These are phyloP conservation scores for Manis javanica DNA, from an alignment of 2,797 vertebrate genomes.

Conservation along the genomic window DNA sequence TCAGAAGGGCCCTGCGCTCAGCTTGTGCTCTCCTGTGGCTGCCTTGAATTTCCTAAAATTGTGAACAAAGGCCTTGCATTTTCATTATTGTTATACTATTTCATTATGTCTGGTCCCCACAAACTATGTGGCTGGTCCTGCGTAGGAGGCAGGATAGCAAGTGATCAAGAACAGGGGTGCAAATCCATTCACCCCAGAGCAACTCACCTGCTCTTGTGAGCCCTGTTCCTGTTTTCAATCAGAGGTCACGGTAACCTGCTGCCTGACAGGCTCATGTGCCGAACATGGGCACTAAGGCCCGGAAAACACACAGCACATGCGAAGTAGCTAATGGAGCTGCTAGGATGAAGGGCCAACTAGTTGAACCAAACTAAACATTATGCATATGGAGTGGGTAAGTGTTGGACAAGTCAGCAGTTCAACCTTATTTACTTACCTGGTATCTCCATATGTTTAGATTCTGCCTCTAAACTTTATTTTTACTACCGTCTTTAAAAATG, in stretches of 20 bases:
- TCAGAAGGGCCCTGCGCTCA: neutral
- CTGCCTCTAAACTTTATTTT: neutral
- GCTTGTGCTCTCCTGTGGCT: neutral
- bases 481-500: neutral
- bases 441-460: neutral
- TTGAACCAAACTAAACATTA: neutral
- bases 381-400: too few relatives aligned
- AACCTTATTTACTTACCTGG: neutral
- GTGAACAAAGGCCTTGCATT: neutral
- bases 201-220: neutral
- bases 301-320: neutral
- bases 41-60: neutral
- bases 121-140: neutral
- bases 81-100: too few relatives aligned
- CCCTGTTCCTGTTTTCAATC: neutral
- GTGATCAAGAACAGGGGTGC: neutral
- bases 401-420: neutral
- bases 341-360: neutral
- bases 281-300: rapidly evolving
- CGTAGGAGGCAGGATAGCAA: neutral
- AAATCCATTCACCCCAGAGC: too few relatives aligned
- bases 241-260: neutral
- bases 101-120: too few relatives aligned
- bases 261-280: too few relatives aligned
- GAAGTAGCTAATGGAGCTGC: neutral